phyloP scores from a whole-genome alignment of 2,888 invertebrate genomes.

The Synanthedon andrenaeformis region DNA sequence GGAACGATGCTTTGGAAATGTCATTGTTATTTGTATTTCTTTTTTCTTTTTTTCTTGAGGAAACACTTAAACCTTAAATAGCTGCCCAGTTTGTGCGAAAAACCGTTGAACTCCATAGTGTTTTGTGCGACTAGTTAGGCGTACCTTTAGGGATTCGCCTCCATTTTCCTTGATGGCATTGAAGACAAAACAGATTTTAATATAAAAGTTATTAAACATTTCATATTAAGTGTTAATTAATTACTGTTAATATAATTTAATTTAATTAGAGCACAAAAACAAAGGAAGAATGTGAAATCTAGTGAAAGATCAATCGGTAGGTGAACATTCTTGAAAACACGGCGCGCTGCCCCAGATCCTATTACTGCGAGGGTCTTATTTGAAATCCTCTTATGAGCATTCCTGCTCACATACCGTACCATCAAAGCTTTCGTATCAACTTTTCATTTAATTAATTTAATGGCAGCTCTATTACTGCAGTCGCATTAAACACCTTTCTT shows the following conservation, averaged over 20 bases:
- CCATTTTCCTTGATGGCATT: too few relatives aligned
- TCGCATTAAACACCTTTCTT: too few relatives aligned
- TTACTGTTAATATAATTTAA: not conserved
- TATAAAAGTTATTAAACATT: not conserved
- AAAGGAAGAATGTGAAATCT: not conserved
- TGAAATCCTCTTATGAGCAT: not conserved
- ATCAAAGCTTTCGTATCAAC: not conserved
- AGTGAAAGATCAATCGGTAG: not conserved
- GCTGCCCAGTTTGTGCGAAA: too few relatives aligned
- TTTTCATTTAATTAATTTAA: not conserved
- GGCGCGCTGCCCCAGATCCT: not conserved
- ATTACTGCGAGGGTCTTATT: not conserved
- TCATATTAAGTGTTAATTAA: not conserved
- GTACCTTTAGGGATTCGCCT: too few relatives aligned
- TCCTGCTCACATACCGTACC: conserved; percentile 1
- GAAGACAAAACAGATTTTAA: not conserved
- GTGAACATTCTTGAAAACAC: not conserved
- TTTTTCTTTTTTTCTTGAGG: too few relatives aligned
- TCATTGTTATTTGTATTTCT: too few relatives aligned
- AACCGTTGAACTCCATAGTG: too few relatives aligned
- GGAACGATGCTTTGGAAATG: too few relatives aligned
- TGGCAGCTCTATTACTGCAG: not conserved
- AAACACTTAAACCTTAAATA: too few relatives aligned
- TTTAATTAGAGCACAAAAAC: not conserved
- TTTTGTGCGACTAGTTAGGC: too few relatives aligned